A percentile compares a stretch with the other conserved stretches of the same genome.
phyloP scores from a whole-genome alignment of 2,113 vertebrate species.

The Sinocyclocheilus anshuiensis region DNA sequence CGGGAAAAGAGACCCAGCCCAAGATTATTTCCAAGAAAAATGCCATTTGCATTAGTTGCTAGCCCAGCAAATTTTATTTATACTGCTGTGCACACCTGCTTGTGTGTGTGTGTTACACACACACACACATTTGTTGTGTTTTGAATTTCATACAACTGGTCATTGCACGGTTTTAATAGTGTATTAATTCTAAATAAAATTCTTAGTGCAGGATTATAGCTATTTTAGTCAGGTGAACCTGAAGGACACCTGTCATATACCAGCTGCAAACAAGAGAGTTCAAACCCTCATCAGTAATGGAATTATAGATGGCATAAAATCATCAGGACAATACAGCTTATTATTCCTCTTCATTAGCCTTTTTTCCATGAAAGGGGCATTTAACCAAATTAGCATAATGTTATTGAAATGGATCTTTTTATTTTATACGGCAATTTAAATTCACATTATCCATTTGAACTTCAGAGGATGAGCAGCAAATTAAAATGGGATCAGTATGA shows the following conservation, averaged over 20 bases:
- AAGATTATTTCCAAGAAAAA: slow-evolving; percentile 21
- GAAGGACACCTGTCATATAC: slow-evolving; percentile 39
- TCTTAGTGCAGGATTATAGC: slow-evolving; percentile 40
- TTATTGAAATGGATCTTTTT: slow-evolving; percentile 35
- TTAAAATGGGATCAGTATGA: slow-evolving; percentile 52
- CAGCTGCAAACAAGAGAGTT: slow-evolving; percentile 27
- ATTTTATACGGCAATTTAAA: slow-evolving; percentile 40
- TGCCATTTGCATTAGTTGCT: slow-evolving; percentile 65
- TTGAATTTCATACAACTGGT: slow-evolving; percentile 18
- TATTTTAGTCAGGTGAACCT: slow-evolving; percentile 53
- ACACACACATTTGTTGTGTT: too few species aligned
- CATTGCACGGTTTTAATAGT: neutral
- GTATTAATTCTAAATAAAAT: slow-evolving; percentile 44
- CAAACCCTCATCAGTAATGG: slow-evolving; percentile 31
- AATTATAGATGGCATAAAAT: slow-evolving; percentile 46
- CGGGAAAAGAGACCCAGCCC: neutral
- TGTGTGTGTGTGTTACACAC: slow-evolving; percentile 7
- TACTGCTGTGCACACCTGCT: slow-evolving; percentile 63
- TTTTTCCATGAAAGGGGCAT: slow-evolving; percentile 32
- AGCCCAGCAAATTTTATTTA: slow-evolving; percentile 58
- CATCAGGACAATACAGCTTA: slow-evolving; percentile 43
- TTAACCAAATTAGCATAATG: slow-evolving; percentile 51
- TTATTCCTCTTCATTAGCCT: slow-evolving; percentile 48
- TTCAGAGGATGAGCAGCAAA: slow-evolving; percentile 47
- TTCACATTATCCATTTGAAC: slow-evolving; percentile 45